phyloP scores from a whole-genome alignment of 2,888 invertebrate species.

The Acanthosepion esculentum region DNA sequence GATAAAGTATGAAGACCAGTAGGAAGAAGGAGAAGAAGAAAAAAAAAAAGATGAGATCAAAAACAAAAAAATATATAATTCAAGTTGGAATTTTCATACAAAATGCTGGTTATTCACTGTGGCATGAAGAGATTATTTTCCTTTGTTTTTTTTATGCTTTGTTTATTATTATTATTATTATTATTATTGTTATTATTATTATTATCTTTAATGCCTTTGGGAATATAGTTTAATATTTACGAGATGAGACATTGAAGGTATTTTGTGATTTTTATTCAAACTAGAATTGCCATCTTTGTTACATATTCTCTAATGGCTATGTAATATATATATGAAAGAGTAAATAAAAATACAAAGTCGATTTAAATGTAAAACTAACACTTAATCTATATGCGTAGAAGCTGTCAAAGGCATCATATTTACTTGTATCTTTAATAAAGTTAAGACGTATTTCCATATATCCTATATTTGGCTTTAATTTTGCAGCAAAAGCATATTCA shows the following conservation, averaged over 20 bases:
- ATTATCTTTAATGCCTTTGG: neutral
- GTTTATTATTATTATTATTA: neutral
- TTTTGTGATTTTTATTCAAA: neutral
- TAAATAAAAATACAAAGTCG: neutral
- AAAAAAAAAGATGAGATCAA: neutral
- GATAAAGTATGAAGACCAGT: neutral
- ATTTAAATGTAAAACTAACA: neutral
- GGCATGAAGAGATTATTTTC: neutral
- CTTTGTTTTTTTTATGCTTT: neutral
- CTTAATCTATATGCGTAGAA: neutral
- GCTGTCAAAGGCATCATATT: too few species aligned
- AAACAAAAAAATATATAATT: neutral
- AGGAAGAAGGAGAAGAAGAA: neutral
- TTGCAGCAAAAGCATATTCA: too few species aligned
- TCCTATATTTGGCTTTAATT: too few species aligned
- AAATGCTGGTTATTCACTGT: neutral
- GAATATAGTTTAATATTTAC: neutral
- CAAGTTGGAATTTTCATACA: slow-evolving; percentile 33
- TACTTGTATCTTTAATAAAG: too few species aligned
- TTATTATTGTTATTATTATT: neutral
- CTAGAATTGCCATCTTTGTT: neutral
- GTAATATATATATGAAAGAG: neutral
- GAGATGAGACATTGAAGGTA: neutral
- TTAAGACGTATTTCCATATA: too few species aligned
- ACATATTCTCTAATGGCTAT: neutral